Evolutionary conservation across 2,113 vertebrate genomes (phyloP).

Genomic region (Chionis minor): DNA sequence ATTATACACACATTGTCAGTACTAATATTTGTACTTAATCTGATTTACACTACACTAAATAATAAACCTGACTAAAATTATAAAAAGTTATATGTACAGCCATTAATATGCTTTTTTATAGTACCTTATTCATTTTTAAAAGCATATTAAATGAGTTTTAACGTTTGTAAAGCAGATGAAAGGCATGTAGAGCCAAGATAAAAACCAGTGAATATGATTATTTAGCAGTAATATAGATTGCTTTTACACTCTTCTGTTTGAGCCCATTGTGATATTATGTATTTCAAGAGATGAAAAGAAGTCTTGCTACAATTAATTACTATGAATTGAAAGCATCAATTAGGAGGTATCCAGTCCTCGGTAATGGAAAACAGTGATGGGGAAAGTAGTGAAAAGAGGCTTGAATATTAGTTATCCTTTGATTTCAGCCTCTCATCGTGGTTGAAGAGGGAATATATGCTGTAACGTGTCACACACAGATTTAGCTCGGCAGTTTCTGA

Average conservation of each 20-base stretch:
- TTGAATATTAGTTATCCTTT: not conserved
- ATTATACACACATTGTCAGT: constrained; percentile 58
- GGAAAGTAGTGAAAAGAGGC: not conserved
- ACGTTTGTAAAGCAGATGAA: constrained; percentile 69
- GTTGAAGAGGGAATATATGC: not conserved
- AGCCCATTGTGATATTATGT: constrained; percentile 15
- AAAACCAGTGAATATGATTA: constrained; percentile 58
- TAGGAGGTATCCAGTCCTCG: constrained; percentile 50
- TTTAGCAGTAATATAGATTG: constrained; percentile 55
- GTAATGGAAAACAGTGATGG: not conserved
- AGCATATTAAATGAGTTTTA: constrained; percentile 61
- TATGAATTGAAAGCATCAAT: constrained; percentile 77
- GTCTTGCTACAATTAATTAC: constrained; percentile 81
- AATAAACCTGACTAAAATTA: constrained; percentile 63
- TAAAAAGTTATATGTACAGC: constrained; percentile 41
- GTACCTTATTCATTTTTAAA: constrained; percentile 57
- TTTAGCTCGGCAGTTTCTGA: not conserved
- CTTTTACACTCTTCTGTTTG: constrained; percentile 26
- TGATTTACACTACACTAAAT: constrained; percentile 68
- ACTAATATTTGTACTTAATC: constrained; percentile 76
- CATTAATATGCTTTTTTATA: constrained; percentile 58
- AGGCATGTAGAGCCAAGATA: constrained; percentile 56
- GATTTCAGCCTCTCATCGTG: not conserved
- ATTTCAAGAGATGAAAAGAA: constrained; percentile 66
- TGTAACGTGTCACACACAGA: fast-evolving